Percentiles rank a stretch among this genome's conserved stretches.
These are phyloP conservation scores for Lordiphosa stackelbergi DNA, from an alignment of 1,140 invertebrate species.

Conservation along the genomic window DNA sequence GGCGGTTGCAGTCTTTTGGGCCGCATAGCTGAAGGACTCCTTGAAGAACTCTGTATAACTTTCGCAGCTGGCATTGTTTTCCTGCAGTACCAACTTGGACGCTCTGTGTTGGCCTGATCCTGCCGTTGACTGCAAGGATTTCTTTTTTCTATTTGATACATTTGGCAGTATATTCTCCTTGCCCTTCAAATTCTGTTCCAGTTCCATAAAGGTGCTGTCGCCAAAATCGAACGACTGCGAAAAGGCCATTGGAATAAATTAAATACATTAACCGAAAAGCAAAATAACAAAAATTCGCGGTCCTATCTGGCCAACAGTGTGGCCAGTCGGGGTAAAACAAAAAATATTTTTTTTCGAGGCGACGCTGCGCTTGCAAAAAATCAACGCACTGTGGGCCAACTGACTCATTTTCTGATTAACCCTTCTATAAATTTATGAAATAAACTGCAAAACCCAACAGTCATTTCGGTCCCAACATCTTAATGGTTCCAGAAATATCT, in stretches of 20 bases:
- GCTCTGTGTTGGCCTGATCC: too few species aligned
- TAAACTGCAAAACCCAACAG: too few species aligned
- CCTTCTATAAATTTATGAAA: too few species aligned
- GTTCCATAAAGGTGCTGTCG: constrained; percentile 62
- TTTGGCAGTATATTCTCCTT: background rate
- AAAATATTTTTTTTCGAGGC: background rate
- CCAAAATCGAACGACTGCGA: constrained; percentile 69
- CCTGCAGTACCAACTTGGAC: constrained; percentile 1
- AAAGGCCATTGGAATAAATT: constrained; percentile 46
- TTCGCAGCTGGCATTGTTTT: constrained; percentile 16
- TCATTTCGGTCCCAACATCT: too few species aligned
- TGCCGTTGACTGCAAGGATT: background rate
- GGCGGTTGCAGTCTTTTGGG: background rate
- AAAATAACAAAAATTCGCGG: background rate
- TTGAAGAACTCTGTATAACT: constrained; percentile 53
- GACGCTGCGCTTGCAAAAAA: background rate
- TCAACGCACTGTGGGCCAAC: too few species aligned
- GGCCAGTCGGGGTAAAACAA: background rate
- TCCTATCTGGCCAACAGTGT: too few species aligned
- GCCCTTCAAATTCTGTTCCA: constrained; percentile 46
- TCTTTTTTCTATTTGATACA: constrained; percentile 4
- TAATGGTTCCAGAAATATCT: too few species aligned
- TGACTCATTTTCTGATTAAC: too few species aligned
- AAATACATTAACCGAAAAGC: constrained; percentile 3
- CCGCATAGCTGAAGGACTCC: constrained; percentile 49